These are phyloP conservation scores for Zoanthus sansibaricus DNA, from an alignment of 92 coral and sea anemone species.

Conservation along the genomic window DNA sequence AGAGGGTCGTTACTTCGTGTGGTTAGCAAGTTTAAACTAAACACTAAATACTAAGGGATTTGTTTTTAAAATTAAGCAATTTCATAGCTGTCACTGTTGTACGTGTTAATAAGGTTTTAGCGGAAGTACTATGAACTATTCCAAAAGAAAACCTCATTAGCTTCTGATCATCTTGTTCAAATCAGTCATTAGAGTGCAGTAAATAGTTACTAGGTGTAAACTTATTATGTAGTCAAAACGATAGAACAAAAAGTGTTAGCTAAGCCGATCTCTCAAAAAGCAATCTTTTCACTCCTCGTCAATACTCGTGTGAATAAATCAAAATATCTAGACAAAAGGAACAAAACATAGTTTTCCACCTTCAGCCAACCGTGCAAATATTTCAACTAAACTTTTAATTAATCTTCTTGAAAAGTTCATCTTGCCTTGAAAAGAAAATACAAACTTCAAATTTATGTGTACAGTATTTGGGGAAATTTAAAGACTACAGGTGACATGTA, in stretches of 20 bases:
- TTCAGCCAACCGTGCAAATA: neutral
- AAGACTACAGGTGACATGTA: no score
- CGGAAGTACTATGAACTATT: neutral
- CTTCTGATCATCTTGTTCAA: neutral
- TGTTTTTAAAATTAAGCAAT: neutral
- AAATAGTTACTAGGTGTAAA: neutral
- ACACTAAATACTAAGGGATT: neutral
- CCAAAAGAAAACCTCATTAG: conserved; percentile 13
- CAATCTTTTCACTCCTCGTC: neutral
- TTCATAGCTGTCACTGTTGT: neutral
- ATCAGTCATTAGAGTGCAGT: neutral
- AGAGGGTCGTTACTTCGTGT: neutral
- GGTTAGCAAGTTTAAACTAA: neutral
- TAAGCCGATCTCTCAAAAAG: neutral
- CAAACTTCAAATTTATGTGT: no score
- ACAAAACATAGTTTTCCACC: neutral
- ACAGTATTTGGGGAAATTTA: no score
- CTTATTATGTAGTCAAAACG: neutral
- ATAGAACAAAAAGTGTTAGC: neutral
- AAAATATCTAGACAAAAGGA: neutral
- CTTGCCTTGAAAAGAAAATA: neutral
- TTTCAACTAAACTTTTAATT: neutral
- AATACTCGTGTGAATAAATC: neutral
- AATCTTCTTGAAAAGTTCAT: neutral
- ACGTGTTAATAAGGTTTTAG: conserved; percentile 18